These are phyloP conservation scores for Microctenopoma steveboyesi DNA, from an alignment of 2,797 vertebrate species.

Conservation along the genomic window DNA sequence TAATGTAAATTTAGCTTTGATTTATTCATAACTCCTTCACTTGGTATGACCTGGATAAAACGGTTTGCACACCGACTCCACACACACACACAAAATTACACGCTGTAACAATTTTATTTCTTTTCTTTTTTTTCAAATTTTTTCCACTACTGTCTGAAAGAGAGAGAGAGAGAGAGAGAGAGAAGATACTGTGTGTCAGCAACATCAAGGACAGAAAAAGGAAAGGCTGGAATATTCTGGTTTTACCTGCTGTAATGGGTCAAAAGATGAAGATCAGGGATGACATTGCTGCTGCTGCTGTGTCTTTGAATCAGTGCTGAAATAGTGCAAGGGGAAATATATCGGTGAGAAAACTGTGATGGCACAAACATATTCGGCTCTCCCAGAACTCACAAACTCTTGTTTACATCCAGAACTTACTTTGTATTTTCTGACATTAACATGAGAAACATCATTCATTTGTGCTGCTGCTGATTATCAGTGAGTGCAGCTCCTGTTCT, in stretches of 20 bases:
- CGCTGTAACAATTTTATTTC: constrained; percentile 10
- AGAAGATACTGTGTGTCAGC: constrained; percentile 30
- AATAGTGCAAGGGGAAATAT: neutral
- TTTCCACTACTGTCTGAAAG: constrained; percentile 9
- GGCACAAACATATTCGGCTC: neutral
- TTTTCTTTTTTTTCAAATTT: neutral
- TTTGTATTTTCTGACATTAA: neutral
- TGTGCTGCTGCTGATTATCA: too few species aligned
- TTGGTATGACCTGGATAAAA: constrained; percentile 65
- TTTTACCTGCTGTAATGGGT: constrained; percentile 19
- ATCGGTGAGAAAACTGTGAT: neutral
- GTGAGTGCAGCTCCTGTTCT: constrained; percentile 7
- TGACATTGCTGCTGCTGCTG: constrained; percentile 7
- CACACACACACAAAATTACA: neutral
- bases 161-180: neutral
- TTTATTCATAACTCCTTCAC: constrained; percentile 73
- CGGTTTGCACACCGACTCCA: neutral
- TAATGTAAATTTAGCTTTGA: constrained; percentile 72
- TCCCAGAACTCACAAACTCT: neutral
- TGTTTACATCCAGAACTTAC: neutral
- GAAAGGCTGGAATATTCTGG: neutral
- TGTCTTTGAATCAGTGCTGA: neutral
- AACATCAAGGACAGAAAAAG: constrained; percentile 3
- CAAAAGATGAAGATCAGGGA: constrained; percentile 5
- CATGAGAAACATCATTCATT: neutral